Evolutionary conservation across 2,797 vertebrate species (phyloP).

Genomic region (Bucorvus abyssinicus): DNA sequence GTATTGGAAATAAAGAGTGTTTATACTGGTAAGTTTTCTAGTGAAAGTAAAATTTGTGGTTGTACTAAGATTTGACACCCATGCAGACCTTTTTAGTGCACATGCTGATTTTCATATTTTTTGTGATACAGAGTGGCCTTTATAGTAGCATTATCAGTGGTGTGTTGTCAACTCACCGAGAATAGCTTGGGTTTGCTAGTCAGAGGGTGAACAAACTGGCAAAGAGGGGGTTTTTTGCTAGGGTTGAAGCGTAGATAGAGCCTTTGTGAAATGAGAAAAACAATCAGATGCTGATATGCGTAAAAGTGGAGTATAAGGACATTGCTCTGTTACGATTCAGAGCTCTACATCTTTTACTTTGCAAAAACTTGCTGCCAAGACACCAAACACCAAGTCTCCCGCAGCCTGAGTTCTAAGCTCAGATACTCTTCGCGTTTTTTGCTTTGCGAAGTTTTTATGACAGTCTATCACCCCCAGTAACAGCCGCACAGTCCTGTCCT

Average conservation of each 20-base stretch:
- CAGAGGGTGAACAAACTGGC: neutral
- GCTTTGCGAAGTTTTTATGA: neutral
- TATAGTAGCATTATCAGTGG: neutral
- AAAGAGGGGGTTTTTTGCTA: neutral
- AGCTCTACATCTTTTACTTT: neutral
- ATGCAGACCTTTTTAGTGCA: neutral
- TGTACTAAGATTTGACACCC: neutral
- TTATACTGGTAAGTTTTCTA: neutral
- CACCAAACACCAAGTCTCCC: neutral
- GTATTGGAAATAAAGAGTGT: neutral
- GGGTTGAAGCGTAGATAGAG: neutral
- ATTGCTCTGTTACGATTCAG: neutral
- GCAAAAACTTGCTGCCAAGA: neutral
- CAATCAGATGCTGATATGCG: neutral
- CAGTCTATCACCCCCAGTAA: neutral
- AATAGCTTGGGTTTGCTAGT: neutral
- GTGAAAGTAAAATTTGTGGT: neutral
- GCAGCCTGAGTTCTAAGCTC: neutral
- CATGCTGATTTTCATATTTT: neutral
- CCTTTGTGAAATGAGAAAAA: neutral
- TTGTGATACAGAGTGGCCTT: neutral
- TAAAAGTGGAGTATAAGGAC: neutral
- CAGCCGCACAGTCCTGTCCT: neutral
- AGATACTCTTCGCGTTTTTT: neutral
- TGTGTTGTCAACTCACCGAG: neutral